Conservation (phyloP, 2,113 vertebrate genomes). For the Sceloporus undulatus region DNA sequence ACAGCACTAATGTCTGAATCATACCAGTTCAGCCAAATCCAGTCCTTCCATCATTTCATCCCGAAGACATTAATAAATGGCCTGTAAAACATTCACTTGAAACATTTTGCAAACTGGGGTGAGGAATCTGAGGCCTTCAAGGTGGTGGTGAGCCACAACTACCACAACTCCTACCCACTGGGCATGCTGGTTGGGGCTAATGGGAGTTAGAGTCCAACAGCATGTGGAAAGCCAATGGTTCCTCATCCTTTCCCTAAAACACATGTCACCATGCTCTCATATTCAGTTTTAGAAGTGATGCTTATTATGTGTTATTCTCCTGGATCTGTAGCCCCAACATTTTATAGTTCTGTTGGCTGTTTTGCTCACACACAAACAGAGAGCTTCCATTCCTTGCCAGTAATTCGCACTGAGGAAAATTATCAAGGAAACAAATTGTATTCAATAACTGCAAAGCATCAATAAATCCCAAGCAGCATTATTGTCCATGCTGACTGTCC, state of each 20-base stretch:
- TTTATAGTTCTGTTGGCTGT: not conserved
- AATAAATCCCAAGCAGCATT: constrained; percentile 46
- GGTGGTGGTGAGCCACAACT: not conserved
- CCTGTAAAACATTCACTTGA: not conserved
- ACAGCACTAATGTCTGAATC: not conserved
- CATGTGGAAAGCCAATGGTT: not conserved
- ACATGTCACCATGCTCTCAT: not conserved
- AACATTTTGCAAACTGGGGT: not conserved
- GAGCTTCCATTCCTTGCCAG: not conserved
- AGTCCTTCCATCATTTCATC: not conserved
- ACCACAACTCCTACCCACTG: not conserved
- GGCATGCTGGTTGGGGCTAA: not conserved
- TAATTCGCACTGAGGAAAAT: constrained; percentile 38
- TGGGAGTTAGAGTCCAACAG: not conserved
- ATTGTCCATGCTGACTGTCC: constrained; percentile 44
- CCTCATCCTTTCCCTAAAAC: not conserved
- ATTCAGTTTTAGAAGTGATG: not conserved
- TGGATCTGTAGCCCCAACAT: not conserved
- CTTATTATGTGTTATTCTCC: not conserved
- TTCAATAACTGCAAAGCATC: constrained; percentile 25
- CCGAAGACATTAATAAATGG: too few species aligned
- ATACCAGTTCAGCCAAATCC: too few species aligned
- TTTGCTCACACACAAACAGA: not conserved
- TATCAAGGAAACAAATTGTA: constrained; percentile 11
- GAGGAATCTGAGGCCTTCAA: not conserved